Evolutionary conservation across 2,797 vertebrate genomes (phyloP).

Genomic region (Pseudochirops corinnae): DNA sequence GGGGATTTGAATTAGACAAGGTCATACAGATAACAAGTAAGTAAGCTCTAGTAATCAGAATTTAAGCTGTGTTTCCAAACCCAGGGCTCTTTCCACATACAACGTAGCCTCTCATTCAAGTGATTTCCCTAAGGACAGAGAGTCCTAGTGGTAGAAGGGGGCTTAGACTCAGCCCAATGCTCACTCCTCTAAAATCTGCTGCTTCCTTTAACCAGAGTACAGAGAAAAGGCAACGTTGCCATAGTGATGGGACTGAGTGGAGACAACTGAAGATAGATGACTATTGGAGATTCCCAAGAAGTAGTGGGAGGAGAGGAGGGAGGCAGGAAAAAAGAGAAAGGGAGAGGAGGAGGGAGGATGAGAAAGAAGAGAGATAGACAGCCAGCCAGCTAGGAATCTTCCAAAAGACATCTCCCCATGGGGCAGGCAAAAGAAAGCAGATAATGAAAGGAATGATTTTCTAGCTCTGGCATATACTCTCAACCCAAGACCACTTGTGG

Average conservation of each 20-base stretch:
- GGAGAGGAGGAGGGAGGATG: not conserved
- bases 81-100: not conserved
- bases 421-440: not conserved
- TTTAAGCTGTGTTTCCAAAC: not conserved
- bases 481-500: not conserved
- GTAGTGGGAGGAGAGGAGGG: not conserved
- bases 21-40: not conserved
- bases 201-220: not conserved
- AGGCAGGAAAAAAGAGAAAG: not conserved
- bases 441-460: not conserved
- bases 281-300: not conserved
- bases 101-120: not conserved
- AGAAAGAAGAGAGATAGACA: not conserved
- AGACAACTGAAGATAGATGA: not conserved
- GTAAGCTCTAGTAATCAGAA: not conserved
- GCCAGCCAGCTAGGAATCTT: not conserved
- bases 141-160: not conserved
- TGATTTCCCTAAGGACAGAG: not conserved
- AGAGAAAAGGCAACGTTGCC: not conserved
- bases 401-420: not conserved
- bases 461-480: not conserved
- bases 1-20: not conserved
- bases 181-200: not conserved
- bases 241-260: not conserved
- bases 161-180: not conserved